These are phyloP conservation scores for Chromoteleia sp. DNA, from an alignment of 2,888 invertebrate genomes.

Conservation along the genomic window DNA sequence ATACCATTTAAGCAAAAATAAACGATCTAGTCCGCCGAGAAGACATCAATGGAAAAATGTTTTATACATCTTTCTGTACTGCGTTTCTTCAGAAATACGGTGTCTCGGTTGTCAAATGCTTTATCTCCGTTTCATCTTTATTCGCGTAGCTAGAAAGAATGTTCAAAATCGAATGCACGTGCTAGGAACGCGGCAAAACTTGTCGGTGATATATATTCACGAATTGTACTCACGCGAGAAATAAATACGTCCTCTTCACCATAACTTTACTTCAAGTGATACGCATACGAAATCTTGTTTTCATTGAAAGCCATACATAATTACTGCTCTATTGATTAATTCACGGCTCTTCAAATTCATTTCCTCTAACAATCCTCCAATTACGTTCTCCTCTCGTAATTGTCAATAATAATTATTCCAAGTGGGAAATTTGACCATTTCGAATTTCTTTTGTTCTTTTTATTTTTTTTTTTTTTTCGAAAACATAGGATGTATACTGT, in stretches of 20 bases:
- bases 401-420: background rate
- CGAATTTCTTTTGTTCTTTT: too few relatives aligned
- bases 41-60: conserved; percentile 42
- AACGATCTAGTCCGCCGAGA: conserved; percentile 21
- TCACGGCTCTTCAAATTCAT: conserved; percentile 31
- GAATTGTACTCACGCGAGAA: conserved; percentile 60
- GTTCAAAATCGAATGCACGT: conserved; percentile 68
- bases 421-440: conserved; percentile 6
- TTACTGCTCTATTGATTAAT: conserved; percentile 48
- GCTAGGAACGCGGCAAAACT: conserved; percentile 55
- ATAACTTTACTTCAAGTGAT: conserved; percentile 56
- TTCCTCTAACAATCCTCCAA: conserved; percentile 39
- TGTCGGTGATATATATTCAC: conserved; percentile 59
- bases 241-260: conserved; percentile 64
- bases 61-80: conserved; percentile 32
- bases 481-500: too few relatives aligned
- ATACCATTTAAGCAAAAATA: conserved; percentile 31
- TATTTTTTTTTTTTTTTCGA: too few relatives aligned
- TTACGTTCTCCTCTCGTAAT: conserved; percentile 5
- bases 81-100: conserved; percentile 49
- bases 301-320: conserved; percentile 45
- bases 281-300: conserved; percentile 45
- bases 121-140: conserved; percentile 68
- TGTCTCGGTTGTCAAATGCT: conserved; percentile 62
- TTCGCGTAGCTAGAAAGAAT: conserved; percentile 57